Conservation (phyloP, 2,797 vertebrate genomes). For the Somateria mollissima region DNA sequence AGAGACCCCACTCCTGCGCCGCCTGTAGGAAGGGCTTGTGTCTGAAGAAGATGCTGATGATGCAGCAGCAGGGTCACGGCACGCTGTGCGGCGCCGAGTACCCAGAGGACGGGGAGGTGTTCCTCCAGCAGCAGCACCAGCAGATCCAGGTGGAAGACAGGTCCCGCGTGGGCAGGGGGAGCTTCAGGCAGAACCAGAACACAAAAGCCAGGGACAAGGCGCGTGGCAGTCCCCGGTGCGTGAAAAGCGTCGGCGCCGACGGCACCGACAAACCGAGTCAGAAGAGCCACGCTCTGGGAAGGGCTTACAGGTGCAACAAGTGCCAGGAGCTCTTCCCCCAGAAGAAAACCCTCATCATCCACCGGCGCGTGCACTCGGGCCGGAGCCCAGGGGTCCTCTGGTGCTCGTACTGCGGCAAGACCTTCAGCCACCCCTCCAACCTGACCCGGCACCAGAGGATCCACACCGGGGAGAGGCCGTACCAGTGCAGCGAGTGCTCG, state of each 20-base stretch:
- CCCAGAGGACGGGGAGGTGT: slow-evolving; percentile 32
- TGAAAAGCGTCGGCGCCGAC: no score
- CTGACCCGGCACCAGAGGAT: slow-evolving; percentile 71
- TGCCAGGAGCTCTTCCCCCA: slow-evolving; percentile 44
- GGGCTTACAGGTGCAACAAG: slow-evolving; percentile 21
- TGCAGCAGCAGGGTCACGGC: slow-evolving; percentile 70
- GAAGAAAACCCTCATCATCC: slow-evolving; percentile 38
- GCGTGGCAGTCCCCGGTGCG: neutral
- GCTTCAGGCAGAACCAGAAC: slow-evolving; percentile 52
- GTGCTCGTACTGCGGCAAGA: slow-evolving; percentile 72
- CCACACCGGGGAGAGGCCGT: slow-evolving; percentile 68
- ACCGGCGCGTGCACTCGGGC: neutral
- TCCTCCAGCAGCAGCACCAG: slow-evolving; percentile 63
- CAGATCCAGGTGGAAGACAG: neutral
- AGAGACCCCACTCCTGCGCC: slow-evolving; percentile 52
- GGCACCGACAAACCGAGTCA: neutral
- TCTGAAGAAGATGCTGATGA: slow-evolving; percentile 65
- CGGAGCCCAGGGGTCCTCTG: slow-evolving; percentile 29
- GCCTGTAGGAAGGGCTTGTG: slow-evolving; percentile 69
- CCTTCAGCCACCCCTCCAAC: slow-evolving; percentile 65
- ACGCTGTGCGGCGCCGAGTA: slow-evolving; percentile 39
- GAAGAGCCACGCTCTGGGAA: neutral
- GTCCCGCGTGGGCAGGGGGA: neutral
- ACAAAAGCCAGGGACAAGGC: neutral
- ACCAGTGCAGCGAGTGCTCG: slow-evolving; percentile 48